These are phyloP conservation scores for Coilia nasus DNA, from an alignment of 2,797 vertebrate species.

Conservation along the genomic window DNA sequence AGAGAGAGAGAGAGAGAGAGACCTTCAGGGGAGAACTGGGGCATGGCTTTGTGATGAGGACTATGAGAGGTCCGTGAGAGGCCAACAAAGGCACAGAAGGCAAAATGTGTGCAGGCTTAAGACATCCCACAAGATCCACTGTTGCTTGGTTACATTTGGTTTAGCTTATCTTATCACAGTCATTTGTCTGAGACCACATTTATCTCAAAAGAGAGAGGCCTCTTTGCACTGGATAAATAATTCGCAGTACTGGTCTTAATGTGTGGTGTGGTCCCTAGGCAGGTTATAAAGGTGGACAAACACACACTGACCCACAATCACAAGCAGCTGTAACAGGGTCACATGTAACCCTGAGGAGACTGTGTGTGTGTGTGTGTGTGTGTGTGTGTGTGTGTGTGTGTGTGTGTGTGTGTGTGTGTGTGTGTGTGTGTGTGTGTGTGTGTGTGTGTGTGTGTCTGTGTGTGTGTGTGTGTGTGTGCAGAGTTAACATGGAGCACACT, in stretches of 20 bases:
- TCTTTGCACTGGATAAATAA: background rate
- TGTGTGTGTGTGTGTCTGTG: too few relatives aligned
- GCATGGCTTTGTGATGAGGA: background rate
- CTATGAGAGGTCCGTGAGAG: background rate
- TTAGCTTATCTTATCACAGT: background rate
- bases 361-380: too few relatives aligned
- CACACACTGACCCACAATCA: background rate
- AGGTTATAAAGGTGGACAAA: background rate
- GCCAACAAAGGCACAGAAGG: background rate
- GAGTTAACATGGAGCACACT: background rate
- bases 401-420: background rate
- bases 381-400: too few relatives aligned
- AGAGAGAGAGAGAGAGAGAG: background rate
- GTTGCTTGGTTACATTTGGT: background rate
- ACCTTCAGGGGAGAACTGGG: background rate
- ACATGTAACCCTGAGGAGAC: background rate
- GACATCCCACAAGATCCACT: background rate
- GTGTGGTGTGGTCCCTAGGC: background rate
- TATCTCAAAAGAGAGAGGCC: background rate
- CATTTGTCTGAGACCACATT: background rate
- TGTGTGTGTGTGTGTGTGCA: background rate
- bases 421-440: too few relatives aligned
- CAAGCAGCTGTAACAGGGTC: background rate
- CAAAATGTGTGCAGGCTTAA: background rate
- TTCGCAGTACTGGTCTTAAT: background rate